Evolutionary conservation across 2,888 invertebrate genomes (phyloP), one percentile per base, ranked within the genome.

Genomic region (Carabus problematicus): DNA sequence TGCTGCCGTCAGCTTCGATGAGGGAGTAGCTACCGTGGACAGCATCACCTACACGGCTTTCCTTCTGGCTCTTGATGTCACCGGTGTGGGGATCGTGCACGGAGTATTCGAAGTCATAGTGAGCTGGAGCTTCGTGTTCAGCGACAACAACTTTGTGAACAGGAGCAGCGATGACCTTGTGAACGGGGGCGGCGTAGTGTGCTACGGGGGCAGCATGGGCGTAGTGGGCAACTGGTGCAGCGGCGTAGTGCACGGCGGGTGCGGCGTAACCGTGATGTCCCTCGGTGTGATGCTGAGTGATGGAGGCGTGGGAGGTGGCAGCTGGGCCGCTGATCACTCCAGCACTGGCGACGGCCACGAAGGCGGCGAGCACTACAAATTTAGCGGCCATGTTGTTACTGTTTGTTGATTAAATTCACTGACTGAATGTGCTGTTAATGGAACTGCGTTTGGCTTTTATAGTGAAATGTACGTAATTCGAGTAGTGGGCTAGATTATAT

Each of bases 251-350:
- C 59, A 78, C 77, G 12, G 77, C 75, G n/a, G 58, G 58, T 83
- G 81, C 4, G 81, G 80, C 59, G 43, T 59, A 59, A 42, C 70
- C 61, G 12, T 60, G 64, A 8, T 16, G 19, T 14, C 16, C 52
- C 76, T 84, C 84, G 70, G 81, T 81, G 29, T 66, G 41, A 58
- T 64, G 16, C 45, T 69, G 66, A 41, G 47, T 61, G 56, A 60
- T 40, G 9, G 61, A 60, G 43, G 55, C 61, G 14, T 60, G 56
- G 16, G 68, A 55, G 29, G 59, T 79, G 71, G 78, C 79, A 58
- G 80, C 75, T 58, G 84, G 84, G 75, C 85, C 86, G 77, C 83
- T 83, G 70, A 83, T 86, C 79, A 84, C 82, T 69, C 82, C 80
- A 70, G 82, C 82, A 68, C 80, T 79, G 72, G 79, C 78, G 52